Evolutionary conservation across 1,140 invertebrate species (phyloP).

Genomic region (Helicoverpa zea): DNA sequence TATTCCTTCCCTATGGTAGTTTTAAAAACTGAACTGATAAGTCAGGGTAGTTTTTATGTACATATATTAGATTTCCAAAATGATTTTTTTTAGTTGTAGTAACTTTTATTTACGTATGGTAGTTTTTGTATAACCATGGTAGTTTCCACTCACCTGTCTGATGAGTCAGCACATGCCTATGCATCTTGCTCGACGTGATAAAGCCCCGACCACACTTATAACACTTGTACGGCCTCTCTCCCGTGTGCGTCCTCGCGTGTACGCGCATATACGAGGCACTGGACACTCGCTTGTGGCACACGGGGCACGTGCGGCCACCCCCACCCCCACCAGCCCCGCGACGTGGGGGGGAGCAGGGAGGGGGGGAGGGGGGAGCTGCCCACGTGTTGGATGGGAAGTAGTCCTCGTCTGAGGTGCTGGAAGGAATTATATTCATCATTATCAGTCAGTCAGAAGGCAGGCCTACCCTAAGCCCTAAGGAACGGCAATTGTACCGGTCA

Average conservation of each 20-base stretch:
- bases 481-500: no score
- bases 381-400: constrained; percentile 79
- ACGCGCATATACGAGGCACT: constrained; percentile 75
- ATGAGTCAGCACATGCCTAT: constrained; percentile 76
- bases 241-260: constrained; percentile 88
- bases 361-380: constrained; percentile 59
- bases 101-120: no score
- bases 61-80: neutral
- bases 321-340: neutral
- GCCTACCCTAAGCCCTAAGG: no score
- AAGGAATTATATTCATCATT: neutral
- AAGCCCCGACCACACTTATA: constrained; percentile 91
- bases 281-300: constrained; percentile 70
- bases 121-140: neutral
- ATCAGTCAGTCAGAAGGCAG: no score
- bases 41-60: neutral
- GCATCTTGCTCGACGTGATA: constrained; percentile 88
- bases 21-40: neutral
- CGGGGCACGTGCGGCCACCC: neutral
- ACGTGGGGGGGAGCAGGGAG: neutral
- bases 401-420: constrained; percentile 71
- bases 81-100: no score
- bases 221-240: constrained; percentile 91
- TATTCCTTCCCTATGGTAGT: constrained; percentile 1
- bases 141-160: constrained; percentile 16